Conservation (phyloP, 2,888 invertebrate genomes). For the Trachelus tabidus region DNA sequence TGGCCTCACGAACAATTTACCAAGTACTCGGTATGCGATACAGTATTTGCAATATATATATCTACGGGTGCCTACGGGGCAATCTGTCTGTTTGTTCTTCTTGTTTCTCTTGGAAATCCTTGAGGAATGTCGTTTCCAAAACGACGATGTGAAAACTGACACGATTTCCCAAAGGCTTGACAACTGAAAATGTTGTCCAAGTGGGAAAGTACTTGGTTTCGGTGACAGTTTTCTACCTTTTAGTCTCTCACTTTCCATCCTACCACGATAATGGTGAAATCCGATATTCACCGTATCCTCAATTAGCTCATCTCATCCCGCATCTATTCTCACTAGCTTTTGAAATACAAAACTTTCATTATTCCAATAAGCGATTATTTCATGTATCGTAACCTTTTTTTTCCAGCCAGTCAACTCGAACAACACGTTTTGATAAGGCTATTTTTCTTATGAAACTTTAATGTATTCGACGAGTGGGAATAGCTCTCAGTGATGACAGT, state of each 20-base stretch:
- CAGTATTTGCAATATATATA: neutral
- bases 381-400: neutral
- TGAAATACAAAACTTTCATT: neutral
- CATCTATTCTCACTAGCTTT: neutral
- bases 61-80: neutral
- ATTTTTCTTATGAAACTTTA: neutral
- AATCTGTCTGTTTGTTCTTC: neutral
- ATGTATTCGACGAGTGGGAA: neutral
- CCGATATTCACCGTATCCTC: neutral
- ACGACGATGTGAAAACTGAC: neutral
- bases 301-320: neutral
- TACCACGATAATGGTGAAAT: neutral
- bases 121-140: neutral
- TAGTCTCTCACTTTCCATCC: neutral
- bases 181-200: too few species aligned
- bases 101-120: neutral
- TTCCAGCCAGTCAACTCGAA: neutral
- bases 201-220: neutral
- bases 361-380: neutral
- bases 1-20: constrained; percentile 7
- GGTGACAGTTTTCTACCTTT: neutral
- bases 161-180: too few species aligned
- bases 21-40: neutral
- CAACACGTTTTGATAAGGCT: neutral
- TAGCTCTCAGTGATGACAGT: neutral